Evolutionary conservation across 2,888 invertebrate genomes (phyloP).

Genomic region (Zaprionus bogoriensis): DNA sequence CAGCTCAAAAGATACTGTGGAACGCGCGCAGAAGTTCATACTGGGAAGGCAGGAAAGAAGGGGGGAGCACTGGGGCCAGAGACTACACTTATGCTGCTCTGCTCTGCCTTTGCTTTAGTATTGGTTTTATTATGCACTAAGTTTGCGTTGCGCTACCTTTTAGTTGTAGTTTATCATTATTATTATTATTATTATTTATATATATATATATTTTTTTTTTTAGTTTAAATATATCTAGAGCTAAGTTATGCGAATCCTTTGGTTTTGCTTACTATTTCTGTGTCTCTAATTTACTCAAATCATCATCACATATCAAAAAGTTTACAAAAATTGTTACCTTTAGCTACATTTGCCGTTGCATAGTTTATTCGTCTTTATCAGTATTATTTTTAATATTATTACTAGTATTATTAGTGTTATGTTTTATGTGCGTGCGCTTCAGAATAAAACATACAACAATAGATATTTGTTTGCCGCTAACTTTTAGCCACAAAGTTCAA

Average conservation of each 20-base stretch:
- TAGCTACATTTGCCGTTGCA: constrained; percentile 60
- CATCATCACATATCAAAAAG: constrained; percentile 81
- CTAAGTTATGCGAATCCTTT: constrained; percentile 44
- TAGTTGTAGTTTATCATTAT: no score
- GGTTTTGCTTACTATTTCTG: constrained; percentile 41
- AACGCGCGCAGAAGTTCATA: no score
- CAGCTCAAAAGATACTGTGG: constrained; percentile 42
- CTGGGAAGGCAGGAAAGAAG: neutral
- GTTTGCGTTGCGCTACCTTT: constrained; percentile 65
- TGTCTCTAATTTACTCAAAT: constrained; percentile 76
- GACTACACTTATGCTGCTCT: constrained; percentile 32
- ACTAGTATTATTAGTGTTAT: no score
- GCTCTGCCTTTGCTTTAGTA: neutral
- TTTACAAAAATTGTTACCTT: constrained; percentile 71
- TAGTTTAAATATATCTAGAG: constrained; percentile 60
- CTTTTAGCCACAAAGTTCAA: constrained; percentile 51
- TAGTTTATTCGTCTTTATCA: constrained; percentile 22
- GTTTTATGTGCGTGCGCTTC: constrained; percentile 60
- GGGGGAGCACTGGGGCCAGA: constrained; percentile 28
- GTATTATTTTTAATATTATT: constrained; percentile 16
- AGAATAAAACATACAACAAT: constrained; percentile 75
- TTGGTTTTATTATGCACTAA: constrained; percentile 47
- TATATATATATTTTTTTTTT: constrained; percentile 13
- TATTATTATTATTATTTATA: constrained; percentile 24
- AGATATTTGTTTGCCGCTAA: constrained; percentile 42